Evolutionary conservation across 2,888 invertebrate species (phyloP), one percentile per base, ranked within the genome.

Genomic region (Nipponacmea schrenckii): DNA sequence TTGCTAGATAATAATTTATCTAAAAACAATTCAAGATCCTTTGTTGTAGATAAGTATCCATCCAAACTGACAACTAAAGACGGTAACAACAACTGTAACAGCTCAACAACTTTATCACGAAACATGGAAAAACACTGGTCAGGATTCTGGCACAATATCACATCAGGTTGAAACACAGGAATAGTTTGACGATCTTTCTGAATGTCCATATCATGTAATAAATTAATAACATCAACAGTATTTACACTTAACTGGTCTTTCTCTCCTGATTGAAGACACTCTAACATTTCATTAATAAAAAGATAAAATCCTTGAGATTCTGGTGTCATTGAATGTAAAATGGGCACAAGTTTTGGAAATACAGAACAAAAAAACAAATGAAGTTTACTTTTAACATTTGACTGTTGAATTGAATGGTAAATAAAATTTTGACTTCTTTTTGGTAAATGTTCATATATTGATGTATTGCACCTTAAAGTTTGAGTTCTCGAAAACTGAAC

Each of bases 41-140:
- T 56, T 56, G 56, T 24, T 20, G 20, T 56, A 24, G 56, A 24
- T 56, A 56, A 56, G 20, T 24, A 56, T 24, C 24, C 24, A 14
- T 56, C 56, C 56, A 56, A 24, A 24, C 56, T 56, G 10, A 56
- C 24, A 56, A 56, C 24, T 24, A 56, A 24, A 56, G 56, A 56
- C 20, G 56, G 56, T 12, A 56, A 24, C 56, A 56, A 56, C 24
- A 56, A 56, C 24, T 56, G 56, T 56, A 56, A 56, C 56, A 56
- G 20, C 20, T 24, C 14, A 56, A 56, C 56, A 56, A 56, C 56
- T 56, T 56, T 56, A 56, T 56, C 56, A 12, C 56, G 56, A 56
- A 56, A 56, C 24, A 56, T 56, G 24, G 20, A 12, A 20, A 56
- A 56, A 56, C 56, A 56, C 12, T 15, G 20, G n/a, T 56, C 56